Evolutionary conservation across 2,797 vertebrate genomes (phyloP), one percentile per base, ranked within the genome.

Genomic region (Heliangelus exortis): DNA sequence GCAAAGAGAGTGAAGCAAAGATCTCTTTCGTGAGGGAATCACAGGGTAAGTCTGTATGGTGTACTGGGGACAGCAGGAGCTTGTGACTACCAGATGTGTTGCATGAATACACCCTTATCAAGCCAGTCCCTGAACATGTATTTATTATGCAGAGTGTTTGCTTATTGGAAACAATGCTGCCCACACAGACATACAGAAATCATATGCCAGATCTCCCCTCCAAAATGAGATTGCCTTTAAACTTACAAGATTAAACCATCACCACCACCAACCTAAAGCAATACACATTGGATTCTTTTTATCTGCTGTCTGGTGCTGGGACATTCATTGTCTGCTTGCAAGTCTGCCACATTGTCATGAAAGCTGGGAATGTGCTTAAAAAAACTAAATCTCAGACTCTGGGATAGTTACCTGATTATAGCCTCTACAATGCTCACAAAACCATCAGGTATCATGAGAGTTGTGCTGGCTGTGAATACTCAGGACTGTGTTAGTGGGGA

Each of bases 131-230:
- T 82, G 66, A 82, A 90, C 11, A 51, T 11, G 28, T n/a, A 33
- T 82, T 86, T 76, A 78, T 20, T 68, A 68, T 62, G 69, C 62
- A 88, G 45, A 71, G 73, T 57, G 54, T 81, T 87, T 93, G 47
- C 48, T 26, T 79, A 34, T 29, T 75, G 67, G 33, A 92, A 89
- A 76, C 25, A 81, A 31, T 69, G 34, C 73, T 84, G 55, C 50
- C 51, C 86, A 8, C 15, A 7, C 71, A 82, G 88, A 73, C 28
- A 28, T 59, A 78, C 14, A 79, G 63, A 84, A 90, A 50, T 66
- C 0, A 1, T 33, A 15, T 88, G 51, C 74, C 58, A 86, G 75
- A 29, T 31, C 18, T 68, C 15, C 51, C 10, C 13, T 88, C 69
- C 55, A 72, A 78, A 77, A 45, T 48, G 23, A 48, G 11, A 47